phyloP scores from a whole-genome alignment of 2,113 vertebrate genomes.

The Isurus oxyrinchus region DNA sequence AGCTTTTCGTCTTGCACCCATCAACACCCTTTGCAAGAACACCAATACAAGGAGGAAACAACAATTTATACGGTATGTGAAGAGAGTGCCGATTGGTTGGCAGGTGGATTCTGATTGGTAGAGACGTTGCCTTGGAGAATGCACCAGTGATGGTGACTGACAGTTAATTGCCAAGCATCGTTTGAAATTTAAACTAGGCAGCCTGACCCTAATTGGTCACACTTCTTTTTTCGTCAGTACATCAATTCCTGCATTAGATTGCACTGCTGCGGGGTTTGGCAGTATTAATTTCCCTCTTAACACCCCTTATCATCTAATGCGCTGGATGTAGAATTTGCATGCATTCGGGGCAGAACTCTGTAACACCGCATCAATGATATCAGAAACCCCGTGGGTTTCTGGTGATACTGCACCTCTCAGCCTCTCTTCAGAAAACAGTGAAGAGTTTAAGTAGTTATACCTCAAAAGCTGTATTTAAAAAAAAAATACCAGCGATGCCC shows the following conservation, averaged over 20 bases:
- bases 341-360: not conserved
- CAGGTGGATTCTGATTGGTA: too few relatives aligned
- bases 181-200: too few relatives aligned
- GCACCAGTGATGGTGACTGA: too few relatives aligned
- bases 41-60: too few relatives aligned
- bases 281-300: not conserved
- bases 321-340: not conserved
- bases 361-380: not conserved
- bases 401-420: not conserved
- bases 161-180: too few relatives aligned
- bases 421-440: not conserved
- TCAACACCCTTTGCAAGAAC: too few relatives aligned
- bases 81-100: too few relatives aligned
- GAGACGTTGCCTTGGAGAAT: too few relatives aligned
- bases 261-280: not conserved
- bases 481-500: not conserved
- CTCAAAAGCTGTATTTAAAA: not conserved
- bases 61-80: too few relatives aligned
- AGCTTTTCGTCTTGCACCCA: too few relatives aligned
- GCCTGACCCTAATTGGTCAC: too few relatives aligned
- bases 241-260: not conserved
- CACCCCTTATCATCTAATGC: not conserved
- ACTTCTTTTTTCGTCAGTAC: too few relatives aligned
- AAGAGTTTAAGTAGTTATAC: not conserved
- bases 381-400: not conserved